Percentiles rank a stretch among this genome's conserved stretches.
phyloP scores from a whole-genome alignment of 2,888 invertebrate genomes.

The Conops quadrifasciatus region DNA sequence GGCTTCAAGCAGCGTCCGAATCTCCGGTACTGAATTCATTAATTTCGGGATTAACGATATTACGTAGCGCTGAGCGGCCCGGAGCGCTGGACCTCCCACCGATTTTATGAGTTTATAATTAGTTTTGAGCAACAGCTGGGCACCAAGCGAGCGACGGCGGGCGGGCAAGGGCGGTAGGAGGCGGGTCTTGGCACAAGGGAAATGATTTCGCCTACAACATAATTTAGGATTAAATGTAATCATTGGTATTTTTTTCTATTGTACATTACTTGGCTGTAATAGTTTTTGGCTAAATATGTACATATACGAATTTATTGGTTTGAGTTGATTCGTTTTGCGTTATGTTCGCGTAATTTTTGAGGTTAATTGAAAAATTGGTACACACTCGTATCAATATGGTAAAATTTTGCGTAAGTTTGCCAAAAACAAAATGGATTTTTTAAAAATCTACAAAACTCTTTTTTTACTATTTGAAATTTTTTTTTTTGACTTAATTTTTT shows the following conservation, averaged over 20 bases:
- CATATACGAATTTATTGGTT: no score
- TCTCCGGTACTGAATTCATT: conserved; percentile 28
- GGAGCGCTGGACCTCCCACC: conserved; percentile 42
- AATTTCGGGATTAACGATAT: conserved; percentile 36
- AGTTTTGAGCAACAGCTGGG: conserved; percentile 49
- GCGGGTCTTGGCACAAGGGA: conserved; percentile 45
- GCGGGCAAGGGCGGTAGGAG: neutral
- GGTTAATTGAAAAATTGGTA: no score
- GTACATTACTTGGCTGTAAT: no score
- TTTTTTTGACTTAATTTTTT: no score
- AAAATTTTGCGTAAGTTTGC: no score
- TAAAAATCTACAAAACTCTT: no score
- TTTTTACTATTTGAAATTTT: no score
- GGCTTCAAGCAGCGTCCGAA: conserved; percentile 5
- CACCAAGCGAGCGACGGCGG: conserved; percentile 10
- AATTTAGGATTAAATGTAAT: conserved; percentile 57
- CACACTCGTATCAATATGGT: no score
- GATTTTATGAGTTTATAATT: conserved; percentile 58
- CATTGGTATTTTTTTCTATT: conserved; percentile 51
- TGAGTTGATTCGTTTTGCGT: no score
- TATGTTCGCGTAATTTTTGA: no score
- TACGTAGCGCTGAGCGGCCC: neutral
- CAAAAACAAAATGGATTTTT: no score
- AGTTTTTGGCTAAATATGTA: no score
- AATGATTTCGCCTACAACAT: conserved; percentile 58